These are phyloP conservation scores for Saguinus midas DNA, from an alignment of 2,113 vertebrate genomes.

Conservation along the genomic window DNA sequence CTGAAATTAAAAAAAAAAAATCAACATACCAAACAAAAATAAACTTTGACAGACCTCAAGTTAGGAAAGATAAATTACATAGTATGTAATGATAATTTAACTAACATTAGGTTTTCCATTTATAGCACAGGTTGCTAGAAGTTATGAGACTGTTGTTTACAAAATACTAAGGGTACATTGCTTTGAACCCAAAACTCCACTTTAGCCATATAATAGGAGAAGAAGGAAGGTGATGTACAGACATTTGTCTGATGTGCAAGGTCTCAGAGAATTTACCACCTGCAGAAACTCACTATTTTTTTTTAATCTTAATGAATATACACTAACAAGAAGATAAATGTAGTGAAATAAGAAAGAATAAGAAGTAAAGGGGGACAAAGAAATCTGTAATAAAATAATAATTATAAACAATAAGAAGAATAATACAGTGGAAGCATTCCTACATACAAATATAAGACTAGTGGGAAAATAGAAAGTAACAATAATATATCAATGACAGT, in stretches of 20 bases:
- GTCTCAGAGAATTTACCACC: background rate
- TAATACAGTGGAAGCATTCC: fast-evolving
- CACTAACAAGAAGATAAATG: background rate
- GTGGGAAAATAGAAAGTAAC: too few species aligned
- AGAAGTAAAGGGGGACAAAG: background rate
- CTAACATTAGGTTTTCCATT: background rate
- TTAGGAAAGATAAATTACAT: background rate
- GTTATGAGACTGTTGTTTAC: background rate
- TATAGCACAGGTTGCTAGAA: too few species aligned
- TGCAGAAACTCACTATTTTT: background rate
- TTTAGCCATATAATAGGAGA: too few species aligned
- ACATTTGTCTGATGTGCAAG: background rate
- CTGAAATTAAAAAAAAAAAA: background rate
- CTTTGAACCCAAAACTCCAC: background rate
- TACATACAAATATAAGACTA: background rate
- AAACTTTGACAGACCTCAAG: background rate
- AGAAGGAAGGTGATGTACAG: too few species aligned
- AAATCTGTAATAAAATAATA: background rate
- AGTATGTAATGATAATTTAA: too few species aligned
- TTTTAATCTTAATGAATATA: background rate
- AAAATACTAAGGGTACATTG: background rate
- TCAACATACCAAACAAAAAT: background rate
- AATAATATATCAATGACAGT: too few species aligned
- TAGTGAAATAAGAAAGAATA: background rate
- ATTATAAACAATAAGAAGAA: background rate